Conservation (phyloP, 2,797 vertebrate genomes). For the Poliocrania exsul region DNA sequence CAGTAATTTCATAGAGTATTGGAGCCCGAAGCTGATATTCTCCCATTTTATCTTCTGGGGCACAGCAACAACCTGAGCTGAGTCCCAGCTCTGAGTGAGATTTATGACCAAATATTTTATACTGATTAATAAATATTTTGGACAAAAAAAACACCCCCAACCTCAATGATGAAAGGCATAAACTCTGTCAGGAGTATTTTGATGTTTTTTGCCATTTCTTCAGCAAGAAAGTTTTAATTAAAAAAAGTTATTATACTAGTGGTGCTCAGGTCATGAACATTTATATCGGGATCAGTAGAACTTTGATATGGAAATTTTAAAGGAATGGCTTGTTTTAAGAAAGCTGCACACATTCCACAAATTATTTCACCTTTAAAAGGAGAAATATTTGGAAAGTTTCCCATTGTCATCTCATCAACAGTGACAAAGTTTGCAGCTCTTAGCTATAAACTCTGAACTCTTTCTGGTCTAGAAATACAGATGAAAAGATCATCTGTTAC, state of each 20-base stretch:
- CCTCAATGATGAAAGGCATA: neutral
- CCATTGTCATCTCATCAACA: neutral
- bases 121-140: conserved; percentile 17
- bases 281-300: neutral
- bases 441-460: neutral
- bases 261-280: neutral
- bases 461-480: neutral
- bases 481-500: neutral
- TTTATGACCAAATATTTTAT: neutral
- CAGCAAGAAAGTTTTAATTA: conserved; percentile 3
- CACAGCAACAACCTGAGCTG: neutral
- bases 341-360: neutral
- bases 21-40: neutral
- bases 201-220: neutral
- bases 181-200: neutral
- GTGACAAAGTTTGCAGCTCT: neutral
- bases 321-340: conserved; percentile 28
- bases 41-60: neutral
- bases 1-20: neutral
- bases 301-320: conserved; percentile 26
- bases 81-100: neutral
- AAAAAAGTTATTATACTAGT: conserved; percentile 1
- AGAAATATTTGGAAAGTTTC: conserved; percentile 7
- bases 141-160: rapidly evolving
- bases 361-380: neutral